Percentiles rank a stretch among this genome's conserved stretches.
These are phyloP conservation scores for Agonopterix heracliana DNA, from an alignment of 2,888 invertebrate species.

Conservation along the genomic window DNA sequence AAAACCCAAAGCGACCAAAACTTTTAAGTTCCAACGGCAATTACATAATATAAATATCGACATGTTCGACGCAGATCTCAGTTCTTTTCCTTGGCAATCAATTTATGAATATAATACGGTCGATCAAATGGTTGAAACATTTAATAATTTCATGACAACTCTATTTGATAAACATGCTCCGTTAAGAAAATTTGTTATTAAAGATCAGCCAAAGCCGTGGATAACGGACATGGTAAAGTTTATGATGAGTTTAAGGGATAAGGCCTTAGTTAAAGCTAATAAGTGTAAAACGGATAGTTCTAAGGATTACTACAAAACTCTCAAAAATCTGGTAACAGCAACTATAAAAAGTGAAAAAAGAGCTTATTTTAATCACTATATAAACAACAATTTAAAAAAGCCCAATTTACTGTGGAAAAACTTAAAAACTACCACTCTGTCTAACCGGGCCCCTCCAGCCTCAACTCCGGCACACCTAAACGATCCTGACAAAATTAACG, in stretches of 20 bases:
- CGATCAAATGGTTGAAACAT: constrained; percentile 8
- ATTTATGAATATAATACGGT: neutral
- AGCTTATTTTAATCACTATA: constrained; percentile 11
- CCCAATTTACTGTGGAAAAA: constrained; percentile 11
- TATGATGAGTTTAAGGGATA: constrained; percentile 15
- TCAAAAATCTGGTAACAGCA: constrained; percentile 10
- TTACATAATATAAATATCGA: neutral
- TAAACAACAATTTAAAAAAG: constrained; percentile 11
- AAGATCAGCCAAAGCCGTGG: constrained; percentile 11
- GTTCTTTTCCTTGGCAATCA: neutral
- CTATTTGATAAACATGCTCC: constrained; percentile 16
- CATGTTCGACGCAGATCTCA: neutral
- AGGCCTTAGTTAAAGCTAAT: constrained; percentile 5
- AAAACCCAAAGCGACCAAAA: neutral
- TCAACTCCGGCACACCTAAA: neutral
- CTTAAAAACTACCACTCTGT: neutral
- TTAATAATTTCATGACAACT: constrained; percentile 7
- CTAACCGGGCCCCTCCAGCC: neutral
- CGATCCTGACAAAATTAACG: constrained; percentile 1
- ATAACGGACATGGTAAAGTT: constrained; percentile 13
- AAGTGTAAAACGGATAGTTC: constrained; percentile 3
- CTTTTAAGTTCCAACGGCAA: neutral
- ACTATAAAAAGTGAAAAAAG: constrained; percentile 13
- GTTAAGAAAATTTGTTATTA: constrained; percentile 1
- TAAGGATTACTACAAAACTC: constrained; percentile 9